These are phyloP conservation scores for Cydia amplana DNA, from an alignment of 1,140 invertebrate genomes.

Conservation along the genomic window DNA sequence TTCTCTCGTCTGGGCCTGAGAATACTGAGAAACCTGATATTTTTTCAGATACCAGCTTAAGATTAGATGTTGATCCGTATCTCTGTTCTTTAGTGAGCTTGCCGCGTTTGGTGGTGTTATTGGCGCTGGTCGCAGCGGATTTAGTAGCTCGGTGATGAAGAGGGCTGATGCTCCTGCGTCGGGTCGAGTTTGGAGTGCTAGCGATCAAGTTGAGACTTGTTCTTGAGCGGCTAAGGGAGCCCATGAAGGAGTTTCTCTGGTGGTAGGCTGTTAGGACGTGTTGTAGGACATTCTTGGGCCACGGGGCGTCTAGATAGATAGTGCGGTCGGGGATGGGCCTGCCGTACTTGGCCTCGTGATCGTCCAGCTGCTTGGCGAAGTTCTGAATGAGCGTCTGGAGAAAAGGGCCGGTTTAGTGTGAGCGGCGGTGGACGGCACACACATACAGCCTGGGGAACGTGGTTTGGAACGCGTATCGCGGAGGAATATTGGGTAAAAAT, in stretches of 20 bases:
- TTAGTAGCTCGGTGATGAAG: slow-evolving; percentile 46
- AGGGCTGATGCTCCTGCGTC: slow-evolving; percentile 60
- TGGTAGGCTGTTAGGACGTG: slow-evolving; percentile 76
- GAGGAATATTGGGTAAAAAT: background rate
- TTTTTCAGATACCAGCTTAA: slow-evolving; percentile 70
- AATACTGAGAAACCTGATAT: slow-evolving; percentile 72
- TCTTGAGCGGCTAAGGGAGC: slow-evolving; percentile 76
- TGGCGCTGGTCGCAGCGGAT: slow-evolving; percentile 56
- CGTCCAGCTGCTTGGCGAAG: slow-evolving; percentile 73
- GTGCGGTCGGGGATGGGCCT: slow-evolving; percentile 69
- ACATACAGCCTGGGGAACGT: slow-evolving; percentile 37
- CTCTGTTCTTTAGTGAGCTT: slow-evolving; percentile 56
- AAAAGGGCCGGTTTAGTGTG: slow-evolving; percentile 44
- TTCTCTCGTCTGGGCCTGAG: slow-evolving; percentile 49
- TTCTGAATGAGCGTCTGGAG: slow-evolving; percentile 61
- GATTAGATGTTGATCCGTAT: slow-evolving; percentile 66
- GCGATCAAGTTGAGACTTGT: slow-evolving; percentile 73
- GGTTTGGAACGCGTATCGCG: slow-evolving; percentile 20
- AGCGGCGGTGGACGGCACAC: slow-evolving; percentile 52
- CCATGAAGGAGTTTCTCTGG: slow-evolving; percentile 77
- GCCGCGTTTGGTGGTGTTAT: slow-evolving; percentile 56
- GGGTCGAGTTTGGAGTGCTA: slow-evolving; percentile 54
- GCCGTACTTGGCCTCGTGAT: slow-evolving; percentile 79
- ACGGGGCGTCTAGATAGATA: slow-evolving; percentile 67
- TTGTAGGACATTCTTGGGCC: slow-evolving; percentile 76